Percentiles rank a stretch among this genome's conserved stretches.
phyloP scores from a whole-genome alignment of 2,797 vertebrate species.

The Ctenopoma multispine region DNA sequence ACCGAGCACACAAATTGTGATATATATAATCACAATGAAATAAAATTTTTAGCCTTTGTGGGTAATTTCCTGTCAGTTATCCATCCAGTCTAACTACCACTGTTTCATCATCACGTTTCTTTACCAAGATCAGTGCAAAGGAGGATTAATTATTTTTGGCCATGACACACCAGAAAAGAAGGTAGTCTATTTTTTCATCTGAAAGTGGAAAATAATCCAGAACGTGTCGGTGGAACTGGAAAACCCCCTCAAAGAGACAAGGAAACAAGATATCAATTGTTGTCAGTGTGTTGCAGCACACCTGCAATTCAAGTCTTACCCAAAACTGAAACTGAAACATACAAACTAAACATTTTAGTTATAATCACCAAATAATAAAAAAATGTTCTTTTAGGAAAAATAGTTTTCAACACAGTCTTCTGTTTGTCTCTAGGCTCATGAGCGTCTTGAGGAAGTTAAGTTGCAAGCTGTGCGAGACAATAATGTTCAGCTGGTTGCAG shows the following conservation, averaged over 20 bases:
- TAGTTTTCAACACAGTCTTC: background rate
- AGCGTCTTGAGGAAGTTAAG: constrained; percentile 94
- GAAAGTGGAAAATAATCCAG: no score
- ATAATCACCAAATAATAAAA: background rate
- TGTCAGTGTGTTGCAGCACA: background rate
- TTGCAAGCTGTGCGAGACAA: constrained; percentile 94
- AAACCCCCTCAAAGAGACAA: background rate
- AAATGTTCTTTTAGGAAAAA: background rate
- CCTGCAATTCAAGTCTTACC: no score
- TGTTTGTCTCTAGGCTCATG: constrained; percentile 88
- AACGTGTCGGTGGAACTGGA: no score
- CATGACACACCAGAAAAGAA: no score
- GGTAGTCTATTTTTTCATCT: no score
- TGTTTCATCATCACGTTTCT: no score
- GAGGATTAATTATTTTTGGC: no score
- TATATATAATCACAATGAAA: background rate
- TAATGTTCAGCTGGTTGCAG: constrained; percentile 93
- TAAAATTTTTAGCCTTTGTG: background rate
- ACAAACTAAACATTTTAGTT: background rate
- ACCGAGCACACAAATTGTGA: no score
- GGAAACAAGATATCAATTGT: background rate
- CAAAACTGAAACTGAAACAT: no score
- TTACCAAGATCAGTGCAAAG: no score
- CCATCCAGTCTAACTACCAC: background rate
- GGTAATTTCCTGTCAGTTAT: background rate